Base-by-base conservation (phyloP, 2,797 vertebrate species). In the Sebastes steindachneri region DNA sequence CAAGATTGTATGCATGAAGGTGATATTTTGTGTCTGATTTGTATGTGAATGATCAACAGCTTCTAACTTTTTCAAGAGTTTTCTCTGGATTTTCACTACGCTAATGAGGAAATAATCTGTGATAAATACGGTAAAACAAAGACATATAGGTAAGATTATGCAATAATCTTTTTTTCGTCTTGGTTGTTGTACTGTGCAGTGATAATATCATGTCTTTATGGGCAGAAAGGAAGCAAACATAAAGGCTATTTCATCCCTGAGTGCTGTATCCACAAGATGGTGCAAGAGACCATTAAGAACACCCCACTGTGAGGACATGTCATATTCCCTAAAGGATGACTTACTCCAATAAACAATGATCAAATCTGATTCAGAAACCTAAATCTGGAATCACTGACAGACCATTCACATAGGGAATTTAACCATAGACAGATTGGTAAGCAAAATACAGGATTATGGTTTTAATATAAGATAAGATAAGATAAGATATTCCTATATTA, bases 191-290 rank as follows among this genome's bases (percentile, higher is more conserved):
- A 28, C 51, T 33, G 35, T 51, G 4, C 10, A 28, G 14, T 37
- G 11, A 31, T 29, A 14, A 28, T 15, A 7, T 54, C 21, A 58
- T 66, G 19, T 35, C 4, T 21, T 31, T 0, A 53, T 12, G 3
- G 3, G 6, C 11, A 59, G 11, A 57, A 14, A 45, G 2, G 1
- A 41, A 57, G 9, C 7, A 65, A 33, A 11, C 1, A 28, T 25
- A 6, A 26, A 10, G 4, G 3, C 2, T 2, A 5, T 10, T 23
- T 64, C 3, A n/a, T 25, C 51, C 12, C 4, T 62, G 17, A 75
- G n/a, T 17, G 3, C 5, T 65, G 3, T 15, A 1, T 58, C 89
- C 93, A 93, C 86, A 66, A 85, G 93, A 82, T 89, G 93, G 88
- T 31, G 25, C 15, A 76, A 63, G 41, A 92, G 83, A 88, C 91